Evolutionary conservation across 2,888 invertebrate genomes (phyloP), one percentile per base, ranked within the genome.

Genomic region (Bombylius major): DNA sequence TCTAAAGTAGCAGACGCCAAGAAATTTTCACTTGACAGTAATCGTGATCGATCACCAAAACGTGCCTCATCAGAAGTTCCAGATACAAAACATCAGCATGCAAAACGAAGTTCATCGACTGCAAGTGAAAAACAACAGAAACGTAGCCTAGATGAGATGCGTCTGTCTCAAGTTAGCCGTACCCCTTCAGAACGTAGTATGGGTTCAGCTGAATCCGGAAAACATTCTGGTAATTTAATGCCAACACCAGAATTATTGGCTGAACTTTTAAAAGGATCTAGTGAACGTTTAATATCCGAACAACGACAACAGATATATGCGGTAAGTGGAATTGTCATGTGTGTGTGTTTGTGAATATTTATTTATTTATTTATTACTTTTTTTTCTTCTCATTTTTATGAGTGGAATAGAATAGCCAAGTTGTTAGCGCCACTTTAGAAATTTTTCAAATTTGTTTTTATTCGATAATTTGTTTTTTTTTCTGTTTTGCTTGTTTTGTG

Each of bases 211-310:
- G 60, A 62, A 47, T 58, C 59, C 32, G 59, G 50, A 42, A 58
- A 58, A 51, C 58, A 52, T 49, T 58, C 61, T 47, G 59, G 64
- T 11, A 63, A 63, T 56, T 62, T 68, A 47, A 62, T 68, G 57
- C 70, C 82, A 12, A 81, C 81, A 58, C 81, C 78, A 14, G 87
- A 88, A 68, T 75, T 89, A 58, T 76, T 89, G 58, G 87, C 87
- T 49, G 86, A 88, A 69, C 75, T 89, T 59, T 78, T 89, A 50
- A 80, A 86, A 61, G 89, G 88, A 55, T 87, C 87, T 65, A 89
- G 89, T 47, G 89, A 89, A 70, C 83, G 86, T 62, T 76, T 87
- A 56, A 82, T 86, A 14, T 80, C 82, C 59, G 78, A 81, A 62
- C 67, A 77, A 69, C 67, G 71, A 1, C 68, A 72, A 57, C 68